These are phyloP conservation scores for Thrips palmi DNA, from an alignment of 1,140 invertebrate genomes.

Conservation along the genomic window DNA sequence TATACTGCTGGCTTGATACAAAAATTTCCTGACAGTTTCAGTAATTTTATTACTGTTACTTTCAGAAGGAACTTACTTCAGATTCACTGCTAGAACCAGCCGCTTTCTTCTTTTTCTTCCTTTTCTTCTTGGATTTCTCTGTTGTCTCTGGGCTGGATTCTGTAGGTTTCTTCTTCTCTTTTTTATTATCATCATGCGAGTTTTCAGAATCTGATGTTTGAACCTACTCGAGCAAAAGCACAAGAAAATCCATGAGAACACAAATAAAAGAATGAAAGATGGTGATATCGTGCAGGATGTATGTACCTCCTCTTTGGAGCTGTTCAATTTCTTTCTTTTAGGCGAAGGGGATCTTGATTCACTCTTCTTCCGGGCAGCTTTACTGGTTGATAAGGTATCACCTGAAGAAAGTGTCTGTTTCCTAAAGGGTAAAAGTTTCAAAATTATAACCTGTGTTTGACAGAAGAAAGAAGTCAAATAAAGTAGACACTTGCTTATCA, in stretches of 20 bases:
- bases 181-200: conserved; percentile 5
- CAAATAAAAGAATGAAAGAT: neutral
- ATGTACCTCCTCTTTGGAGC: conserved; percentile 11
- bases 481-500: too few species aligned
- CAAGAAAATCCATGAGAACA: conserved; percentile 1
- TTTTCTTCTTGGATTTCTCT: conserved; percentile 44
- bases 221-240: conserved; percentile 6
- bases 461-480: neutral
- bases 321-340: conserved; percentile 17
- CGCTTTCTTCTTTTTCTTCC: conserved; percentile 45
- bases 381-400: neutral
- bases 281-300: conserved; percentile 5
- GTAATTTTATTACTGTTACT: conserved; percentile 1
- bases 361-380: conserved; percentile 13
- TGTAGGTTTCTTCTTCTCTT: conserved; percentile 9
- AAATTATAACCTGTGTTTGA: neutral
- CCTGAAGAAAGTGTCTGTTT: neutral
- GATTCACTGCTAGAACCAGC: conserved; percentile 35
- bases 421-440: conserved; percentile 3
- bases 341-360: conserved; percentile 20
- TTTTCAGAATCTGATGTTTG: conserved; percentile 1
- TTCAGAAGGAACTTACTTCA: conserved; percentile 25
- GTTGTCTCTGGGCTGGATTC: conserved; percentile 8
- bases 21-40: conserved; percentile 3
- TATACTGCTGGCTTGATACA: neutral